Percentiles rank a stretch among this genome's conserved stretches.
Conservation (phyloP, 2,797 vertebrate genomes). For the Nothura maculosa region DNA sequence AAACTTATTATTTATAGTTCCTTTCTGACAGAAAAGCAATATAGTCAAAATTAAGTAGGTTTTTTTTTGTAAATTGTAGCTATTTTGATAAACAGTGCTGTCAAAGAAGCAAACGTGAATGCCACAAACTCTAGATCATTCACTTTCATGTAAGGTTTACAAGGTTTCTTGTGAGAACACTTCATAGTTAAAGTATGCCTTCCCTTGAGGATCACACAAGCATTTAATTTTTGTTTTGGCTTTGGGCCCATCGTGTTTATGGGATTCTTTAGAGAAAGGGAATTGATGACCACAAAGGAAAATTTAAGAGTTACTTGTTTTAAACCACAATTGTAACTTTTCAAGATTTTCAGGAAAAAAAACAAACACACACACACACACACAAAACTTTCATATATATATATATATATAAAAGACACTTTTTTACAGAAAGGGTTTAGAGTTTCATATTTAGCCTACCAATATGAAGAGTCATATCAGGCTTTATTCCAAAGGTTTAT, state of each 20-base stretch:
- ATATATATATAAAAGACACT: not conserved
- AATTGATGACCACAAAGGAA: slow-evolving; percentile 74
- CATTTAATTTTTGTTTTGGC: slow-evolving; percentile 78
- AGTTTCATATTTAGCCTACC: not conserved
- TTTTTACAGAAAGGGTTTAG: slow-evolving; percentile 17
- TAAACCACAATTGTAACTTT: slow-evolving; percentile 66
- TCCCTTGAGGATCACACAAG: slow-evolving; percentile 49
- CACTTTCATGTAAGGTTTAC: slow-evolving; percentile 45
- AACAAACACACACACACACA: no score
- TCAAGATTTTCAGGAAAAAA: slow-evolving; percentile 15
- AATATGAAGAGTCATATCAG: not conserved
- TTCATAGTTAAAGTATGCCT: slow-evolving; percentile 72
- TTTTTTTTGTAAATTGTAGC: slow-evolving; percentile 70
- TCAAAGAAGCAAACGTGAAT: slow-evolving; percentile 57
- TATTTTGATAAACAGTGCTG: slow-evolving; percentile 76
- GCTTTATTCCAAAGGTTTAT: not conserved
- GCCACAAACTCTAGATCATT: slow-evolving; percentile 36
- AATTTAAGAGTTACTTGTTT: slow-evolving; percentile 68
- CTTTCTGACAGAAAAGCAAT: slow-evolving; percentile 62
- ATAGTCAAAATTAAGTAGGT: slow-evolving; percentile 61
- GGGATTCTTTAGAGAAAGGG: slow-evolving; percentile 59
- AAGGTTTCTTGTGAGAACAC: slow-evolving; percentile 57
- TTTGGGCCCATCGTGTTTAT: slow-evolving; percentile 68
- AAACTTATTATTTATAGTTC: slow-evolving; percentile 67
- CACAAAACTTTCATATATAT: not conserved